Base-by-base conservation (phyloP, 2,888 invertebrate genomes). In the Lepidochitona cinerea region DNA sequence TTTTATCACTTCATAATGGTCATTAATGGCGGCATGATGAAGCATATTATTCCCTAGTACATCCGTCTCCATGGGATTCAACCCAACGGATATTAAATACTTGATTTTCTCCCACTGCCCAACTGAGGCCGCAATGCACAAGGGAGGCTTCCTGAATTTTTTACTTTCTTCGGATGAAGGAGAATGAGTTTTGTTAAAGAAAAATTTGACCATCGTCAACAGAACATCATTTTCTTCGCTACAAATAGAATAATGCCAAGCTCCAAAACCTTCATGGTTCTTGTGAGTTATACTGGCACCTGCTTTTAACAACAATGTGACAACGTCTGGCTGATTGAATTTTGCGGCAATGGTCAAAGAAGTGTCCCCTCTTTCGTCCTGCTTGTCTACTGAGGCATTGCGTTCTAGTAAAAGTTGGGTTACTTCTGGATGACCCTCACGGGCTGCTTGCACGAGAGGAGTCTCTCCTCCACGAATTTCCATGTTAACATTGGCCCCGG, bases 391-490 rank as follows among this genome's bases (percentile, higher is more conserved):
- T n/a, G 75, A 70, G 1, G 89, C 89, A 26, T 87, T 86, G 37
- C 79, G 79, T 67, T 84, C 78, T 18, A 90, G 74, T 1, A 90
- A 81, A 68, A 84, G 72, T 59, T 83, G 75, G 35, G 89, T 75
- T 14, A 89, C 84, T 18, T 84, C 80, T 0, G 82, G 75, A 74
- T 86, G 83, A 9, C 91, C 90, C 79, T 89, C 87, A 52, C 85
- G 81, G 0, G 90, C 89, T 12, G 91, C 91, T 66, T 89, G 87
- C 71, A 91, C 91, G 9, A 91, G 83, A 3, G 90, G 87, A 35
- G 86, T 86, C 74, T 86, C 84, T 35, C 85, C 84, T n/a, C 87
- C 86, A 4, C 85, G 81, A 41, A 89, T 89, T 23, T 72, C 70
- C 23, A 78, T 77, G 73, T 89, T 87, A 1, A 84, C 83, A 66